Base-by-base conservation (phyloP, 1,140 invertebrate species). In the Chironomus striatipennis region DNA sequence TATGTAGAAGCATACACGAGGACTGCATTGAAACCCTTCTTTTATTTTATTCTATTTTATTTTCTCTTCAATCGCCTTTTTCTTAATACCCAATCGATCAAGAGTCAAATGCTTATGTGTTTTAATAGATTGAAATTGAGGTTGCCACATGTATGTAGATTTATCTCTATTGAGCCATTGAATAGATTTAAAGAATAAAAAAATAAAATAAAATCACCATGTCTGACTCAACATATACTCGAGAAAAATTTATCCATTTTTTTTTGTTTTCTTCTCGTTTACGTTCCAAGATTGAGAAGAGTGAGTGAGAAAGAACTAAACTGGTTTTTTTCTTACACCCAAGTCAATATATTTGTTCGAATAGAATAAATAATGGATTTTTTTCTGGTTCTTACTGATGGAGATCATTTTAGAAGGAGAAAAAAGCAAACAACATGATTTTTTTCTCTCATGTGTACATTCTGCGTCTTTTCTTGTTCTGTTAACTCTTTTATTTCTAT, bases 331-430 rank as follows among this genome's bases (percentile, higher is more conserved):
- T 57, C 47, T 57, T 57, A 57, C 47, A 57, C 47, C 47, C 47
- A 57, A 57, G 47, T n/a, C 47, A 57, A 57, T 57, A 15, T n/a
- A n/a, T 57, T 57, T n/a, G 47, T 57, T n/a, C 12, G 47, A 12
- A n/a, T 57, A 57, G 47, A 57, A 57, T 57, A 57, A 57, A 57
- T 57, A 57, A 57, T 57, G 47, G n/a, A n/a, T 57, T 57, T 57
- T 57, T 34, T 57, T 57, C 47, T 57, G 47, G 12, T 57, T 57
- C 47, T 57, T 57, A 57, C 12, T 57, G 47, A 57, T 57, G 47
- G 47, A 57, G 47, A 57, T 57, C 47, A 57, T 12, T n/a, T n/a
- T 10, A 57, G 47, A 57, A 12, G n/a, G 8, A 57, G 47, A 57
- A n/a, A n/a, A 57, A 57, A 57, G 47, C 47, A 57, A 57, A 57